Conservation (phyloP, 2,888 invertebrate species). For the Tetragnatha montana region DNA sequence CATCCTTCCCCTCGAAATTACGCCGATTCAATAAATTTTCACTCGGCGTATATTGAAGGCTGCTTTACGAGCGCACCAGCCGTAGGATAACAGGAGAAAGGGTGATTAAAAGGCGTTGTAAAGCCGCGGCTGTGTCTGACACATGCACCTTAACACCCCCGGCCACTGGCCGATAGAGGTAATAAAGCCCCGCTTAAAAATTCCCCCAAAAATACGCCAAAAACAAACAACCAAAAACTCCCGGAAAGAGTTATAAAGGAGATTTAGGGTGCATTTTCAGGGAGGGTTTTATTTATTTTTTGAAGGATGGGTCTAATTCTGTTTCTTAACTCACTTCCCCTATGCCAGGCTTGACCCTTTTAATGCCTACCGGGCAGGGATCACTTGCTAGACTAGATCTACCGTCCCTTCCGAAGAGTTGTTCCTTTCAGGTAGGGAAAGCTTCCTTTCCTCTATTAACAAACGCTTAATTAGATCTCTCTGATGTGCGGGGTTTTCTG, state of each 20-base stretch:
- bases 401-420: constrained; percentile 37
- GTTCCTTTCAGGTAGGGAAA: constrained; percentile 62
- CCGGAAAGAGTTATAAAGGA: constrained; percentile 66
- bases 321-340: constrained; percentile 58
- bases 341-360: constrained; percentile 62
- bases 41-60: constrained; percentile 48
- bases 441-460: constrained; percentile 56
- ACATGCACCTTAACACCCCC: constrained; percentile 66
- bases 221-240: constrained; percentile 21
- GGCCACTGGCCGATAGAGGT: constrained; percentile 31
- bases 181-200: constrained; percentile 49
- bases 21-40: constrained; percentile 68
- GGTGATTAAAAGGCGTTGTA: constrained; percentile 69
- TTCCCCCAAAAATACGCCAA: not conserved
- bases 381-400: constrained; percentile 45
- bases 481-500: not conserved
- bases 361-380: constrained; percentile 66
- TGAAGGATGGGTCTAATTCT: constrained; percentile 66
- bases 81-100: constrained; percentile 50
- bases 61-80: constrained; percentile 58
- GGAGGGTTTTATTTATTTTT: constrained; percentile 49
- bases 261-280: constrained; percentile 65
- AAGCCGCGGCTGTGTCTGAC: constrained; percentile 58
- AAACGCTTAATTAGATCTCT: constrained; percentile 55
- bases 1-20: constrained; percentile 48